A percentile compares a stretch with the other conserved stretches of the same genome.
These are phyloP conservation scores for Pegoplata infirma DNA, from an alignment of 2,888 invertebrate species.

Conservation along the genomic window DNA sequence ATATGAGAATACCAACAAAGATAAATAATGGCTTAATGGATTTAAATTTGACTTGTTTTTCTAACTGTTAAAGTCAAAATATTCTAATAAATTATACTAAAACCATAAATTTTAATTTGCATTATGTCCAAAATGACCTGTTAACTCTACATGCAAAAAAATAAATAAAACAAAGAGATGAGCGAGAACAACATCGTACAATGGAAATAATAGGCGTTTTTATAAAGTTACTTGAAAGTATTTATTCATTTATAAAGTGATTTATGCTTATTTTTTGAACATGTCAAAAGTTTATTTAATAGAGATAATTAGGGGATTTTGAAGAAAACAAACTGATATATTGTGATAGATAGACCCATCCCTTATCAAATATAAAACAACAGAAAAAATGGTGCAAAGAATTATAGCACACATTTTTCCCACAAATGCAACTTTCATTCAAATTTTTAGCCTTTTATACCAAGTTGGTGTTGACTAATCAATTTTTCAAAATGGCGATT, in stretches of 20 bases:
- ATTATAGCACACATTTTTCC: neutral
- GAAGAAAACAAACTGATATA: neutral
- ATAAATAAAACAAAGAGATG: neutral
- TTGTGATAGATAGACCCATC: neutral
- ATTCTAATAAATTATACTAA: slow-evolving; percentile 50
- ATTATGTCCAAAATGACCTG: slow-evolving; percentile 47
- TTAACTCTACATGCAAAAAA: slow-evolving; percentile 30
- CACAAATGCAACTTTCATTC: no score
- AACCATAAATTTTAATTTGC: slow-evolving; percentile 54
- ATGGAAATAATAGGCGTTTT: slow-evolving; percentile 4
- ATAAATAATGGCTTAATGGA: slow-evolving; percentile 52
- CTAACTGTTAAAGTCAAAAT: slow-evolving; percentile 47
- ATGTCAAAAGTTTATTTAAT: slow-evolving; percentile 54
- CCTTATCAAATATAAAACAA: neutral
- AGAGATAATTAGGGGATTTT: slow-evolving; percentile 48
- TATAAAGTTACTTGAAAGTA: slow-evolving; percentile 20
- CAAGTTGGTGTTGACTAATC: no score
- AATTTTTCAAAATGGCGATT: no score
- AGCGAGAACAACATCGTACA: neutral
- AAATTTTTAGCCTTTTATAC: no score
- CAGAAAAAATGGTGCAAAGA: neutral
- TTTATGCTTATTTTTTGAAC: slow-evolving; percentile 48
- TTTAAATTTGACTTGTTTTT: slow-evolving; percentile 51
- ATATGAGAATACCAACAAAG: slow-evolving; percentile 13
- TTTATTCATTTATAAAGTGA: slow-evolving; percentile 52